Conservation (phyloP, 2,113 vertebrate genomes). For the Crotalus viridis region DNA sequence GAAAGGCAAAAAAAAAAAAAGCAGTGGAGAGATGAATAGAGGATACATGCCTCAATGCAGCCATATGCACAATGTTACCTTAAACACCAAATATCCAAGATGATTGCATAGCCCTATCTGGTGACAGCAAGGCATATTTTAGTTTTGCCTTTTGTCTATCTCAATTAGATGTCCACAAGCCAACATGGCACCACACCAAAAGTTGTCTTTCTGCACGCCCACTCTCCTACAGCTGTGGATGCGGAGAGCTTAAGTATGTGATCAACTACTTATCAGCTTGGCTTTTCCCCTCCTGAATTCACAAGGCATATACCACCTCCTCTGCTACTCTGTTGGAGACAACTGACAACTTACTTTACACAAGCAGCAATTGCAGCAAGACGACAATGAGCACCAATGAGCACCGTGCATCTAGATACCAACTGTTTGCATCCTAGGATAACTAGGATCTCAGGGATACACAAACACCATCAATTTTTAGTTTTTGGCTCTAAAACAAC, state of each 20-base stretch:
- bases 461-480: background rate
- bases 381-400: background rate
- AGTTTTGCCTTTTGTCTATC: background rate
- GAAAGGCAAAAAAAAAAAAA: background rate
- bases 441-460: background rate
- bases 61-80: background rate
- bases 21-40: background rate
- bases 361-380: background rate
- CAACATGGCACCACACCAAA: background rate
- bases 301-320: background rate
- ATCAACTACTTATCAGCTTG: background rate
- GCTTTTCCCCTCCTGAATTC: background rate
- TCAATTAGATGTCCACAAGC: background rate
- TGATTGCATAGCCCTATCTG: background rate
- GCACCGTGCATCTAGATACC: too few relatives aligned
- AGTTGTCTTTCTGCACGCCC: background rate
- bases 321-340: background rate
- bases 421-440: background rate
- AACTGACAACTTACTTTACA: background rate
- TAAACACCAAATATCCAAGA: background rate
- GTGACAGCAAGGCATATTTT: too few relatives aligned
- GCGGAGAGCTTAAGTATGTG: background rate
- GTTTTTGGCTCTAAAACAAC: background rate
- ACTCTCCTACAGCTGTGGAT: background rate
- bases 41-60: background rate